These are phyloP conservation scores for Aphidius ervi DNA, from an alignment of 1,140 invertebrate species.

Conservation along the genomic window DNA sequence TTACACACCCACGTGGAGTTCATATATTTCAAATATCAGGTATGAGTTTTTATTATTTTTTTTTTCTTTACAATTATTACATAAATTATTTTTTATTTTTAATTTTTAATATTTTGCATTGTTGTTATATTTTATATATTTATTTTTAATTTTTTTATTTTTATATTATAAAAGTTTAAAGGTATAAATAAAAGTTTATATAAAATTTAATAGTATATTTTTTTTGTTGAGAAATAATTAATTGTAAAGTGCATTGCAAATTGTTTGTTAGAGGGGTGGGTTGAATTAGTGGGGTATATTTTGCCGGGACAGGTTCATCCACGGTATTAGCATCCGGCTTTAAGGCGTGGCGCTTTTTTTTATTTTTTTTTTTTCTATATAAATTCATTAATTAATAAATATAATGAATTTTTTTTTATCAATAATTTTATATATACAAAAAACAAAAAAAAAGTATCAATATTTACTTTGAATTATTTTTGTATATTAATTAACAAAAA, in stretches of 20 bases:
- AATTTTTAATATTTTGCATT: background rate
- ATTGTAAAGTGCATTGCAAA: constrained; percentile 9
- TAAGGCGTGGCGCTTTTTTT: constrained; percentile 11
- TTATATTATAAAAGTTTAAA: background rate
- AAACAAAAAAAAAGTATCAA: too few relatives aligned
- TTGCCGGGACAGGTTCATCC: constrained; percentile 5
- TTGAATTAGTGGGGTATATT: constrained; percentile 22
- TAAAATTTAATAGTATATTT: too few relatives aligned
- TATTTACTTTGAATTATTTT: too few relatives aligned
- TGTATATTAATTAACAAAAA: background rate
- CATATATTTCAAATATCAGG: background rate
- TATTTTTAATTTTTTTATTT: background rate
- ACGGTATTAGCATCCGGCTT: constrained; percentile 16
- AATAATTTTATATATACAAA: too few relatives aligned
- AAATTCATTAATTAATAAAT: too few relatives aligned
- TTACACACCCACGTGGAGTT: background rate
- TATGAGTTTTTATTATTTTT: background rate
- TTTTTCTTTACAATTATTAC: background rate
- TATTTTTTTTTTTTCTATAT: too few relatives aligned
- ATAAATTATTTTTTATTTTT: background rate
- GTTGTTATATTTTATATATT: background rate
- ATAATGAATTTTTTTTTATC: too few relatives aligned
- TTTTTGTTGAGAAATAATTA: background rate
- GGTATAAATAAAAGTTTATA: too few relatives aligned
- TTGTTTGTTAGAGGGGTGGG: constrained; percentile 4